Evolutionary conservation across 2,888 invertebrate genomes (phyloP).

Genomic region (Minunthozetes semirufus): DNA sequence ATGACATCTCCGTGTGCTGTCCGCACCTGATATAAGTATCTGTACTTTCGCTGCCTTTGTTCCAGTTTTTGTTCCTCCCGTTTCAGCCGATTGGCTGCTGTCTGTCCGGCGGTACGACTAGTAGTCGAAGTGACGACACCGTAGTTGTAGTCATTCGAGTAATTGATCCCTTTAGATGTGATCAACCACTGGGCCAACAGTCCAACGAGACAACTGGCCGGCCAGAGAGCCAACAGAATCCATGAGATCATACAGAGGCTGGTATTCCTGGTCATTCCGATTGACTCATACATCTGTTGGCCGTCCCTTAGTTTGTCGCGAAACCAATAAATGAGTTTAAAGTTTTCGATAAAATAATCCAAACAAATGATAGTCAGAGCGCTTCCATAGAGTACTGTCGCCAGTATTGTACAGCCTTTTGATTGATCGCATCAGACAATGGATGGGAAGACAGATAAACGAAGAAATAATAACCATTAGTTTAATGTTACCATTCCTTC

Average conservation of each 20-base stretch:
- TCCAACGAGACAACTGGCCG: conserved; percentile 61
- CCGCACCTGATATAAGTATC: conserved; percentile 82
- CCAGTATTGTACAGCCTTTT: conserved; percentile 57
- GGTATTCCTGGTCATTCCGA: conserved; percentile 14
- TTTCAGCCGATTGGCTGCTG: conserved; percentile 46
- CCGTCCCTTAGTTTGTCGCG: conserved; percentile 53
- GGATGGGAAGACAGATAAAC: not conserved
- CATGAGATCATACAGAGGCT: conserved; percentile 64
- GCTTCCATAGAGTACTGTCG: conserved; percentile 68
- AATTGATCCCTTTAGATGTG: conserved; percentile 58
- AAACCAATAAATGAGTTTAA: conserved; percentile 61
- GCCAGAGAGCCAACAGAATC: conserved; percentile 67
- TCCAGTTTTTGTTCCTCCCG: conserved; percentile 70
- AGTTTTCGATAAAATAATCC: conserved; percentile 67
- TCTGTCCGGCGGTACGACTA: not conserved
- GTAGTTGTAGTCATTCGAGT: conserved; percentile 45
- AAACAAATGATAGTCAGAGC: conserved; percentile 63
- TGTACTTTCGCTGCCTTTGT: conserved; percentile 80
- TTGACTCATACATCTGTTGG: conserved; percentile 11
- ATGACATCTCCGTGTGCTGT: conserved; percentile 84
- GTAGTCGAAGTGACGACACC: conserved; percentile 31
- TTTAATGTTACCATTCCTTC: not conserved
- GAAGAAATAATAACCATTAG: not conserved
- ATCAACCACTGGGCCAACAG: conserved; percentile 62
- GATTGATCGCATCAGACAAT: not conserved